Conservation (phyloP, 2,888 invertebrate genomes). For the Mamestra brassicae region DNA sequence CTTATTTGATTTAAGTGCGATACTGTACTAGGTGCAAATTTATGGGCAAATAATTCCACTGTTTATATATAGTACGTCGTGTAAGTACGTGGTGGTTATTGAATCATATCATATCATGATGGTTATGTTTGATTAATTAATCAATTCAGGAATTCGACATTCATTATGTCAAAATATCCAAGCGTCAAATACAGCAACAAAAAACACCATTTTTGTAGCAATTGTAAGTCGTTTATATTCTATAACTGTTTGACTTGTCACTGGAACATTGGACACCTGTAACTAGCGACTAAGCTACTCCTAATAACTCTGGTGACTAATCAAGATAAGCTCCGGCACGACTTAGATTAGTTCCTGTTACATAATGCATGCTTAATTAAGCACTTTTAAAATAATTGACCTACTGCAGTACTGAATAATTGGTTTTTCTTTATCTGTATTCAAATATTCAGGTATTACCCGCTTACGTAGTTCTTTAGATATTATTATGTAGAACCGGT, state of each 20-base stretch:
- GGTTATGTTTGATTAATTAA: too few relatives aligned
- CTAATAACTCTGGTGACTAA: slow-evolving; percentile 18
- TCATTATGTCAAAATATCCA: slow-evolving; percentile 16
- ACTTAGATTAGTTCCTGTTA: slow-evolving; percentile 53
- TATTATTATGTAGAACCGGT: background rate
- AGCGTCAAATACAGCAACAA: slow-evolving; percentile 11
- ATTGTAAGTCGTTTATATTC: slow-evolving; percentile 10
- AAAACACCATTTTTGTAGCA: slow-evolving; percentile 1
- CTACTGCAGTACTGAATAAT: background rate
- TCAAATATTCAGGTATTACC: background rate
- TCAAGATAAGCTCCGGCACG: slow-evolving; percentile 46
- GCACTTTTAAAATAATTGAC: slow-evolving; percentile 15
- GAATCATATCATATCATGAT: background rate
- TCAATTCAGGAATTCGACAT: background rate
- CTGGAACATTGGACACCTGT: background rate
- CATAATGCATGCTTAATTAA: slow-evolving; percentile 23
- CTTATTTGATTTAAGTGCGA: background rate
- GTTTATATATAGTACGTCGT: background rate
- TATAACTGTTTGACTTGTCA: slow-evolving; percentile 5
- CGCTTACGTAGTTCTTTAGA: background rate
- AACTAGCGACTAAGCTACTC: background rate
- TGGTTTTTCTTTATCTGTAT: background rate
- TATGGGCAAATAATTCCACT: background rate
- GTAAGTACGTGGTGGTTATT: background rate
- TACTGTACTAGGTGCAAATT: background rate